Conservation (phyloP, 2,797 vertebrate genomes). For the Nannoperca obscura region DNA sequence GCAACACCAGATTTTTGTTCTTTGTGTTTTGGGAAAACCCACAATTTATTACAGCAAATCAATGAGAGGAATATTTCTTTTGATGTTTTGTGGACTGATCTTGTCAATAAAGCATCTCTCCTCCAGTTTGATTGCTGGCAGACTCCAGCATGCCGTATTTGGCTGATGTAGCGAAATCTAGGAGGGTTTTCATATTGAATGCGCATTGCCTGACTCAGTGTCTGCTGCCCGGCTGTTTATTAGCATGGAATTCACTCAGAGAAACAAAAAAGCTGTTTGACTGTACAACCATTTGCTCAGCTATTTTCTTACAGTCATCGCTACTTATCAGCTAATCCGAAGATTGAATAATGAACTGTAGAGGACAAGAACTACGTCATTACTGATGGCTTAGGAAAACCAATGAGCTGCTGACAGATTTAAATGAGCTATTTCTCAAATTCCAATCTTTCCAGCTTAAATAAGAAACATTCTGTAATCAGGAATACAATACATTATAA, state of each 20-base stretch:
- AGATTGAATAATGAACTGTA: conserved; percentile 33
- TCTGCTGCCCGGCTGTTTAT: conserved; percentile 55
- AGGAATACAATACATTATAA: conserved; percentile 21
- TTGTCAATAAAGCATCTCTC: conserved; percentile 45
- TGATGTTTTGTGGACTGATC: conserved; percentile 39
- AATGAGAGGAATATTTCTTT: conserved; percentile 31
- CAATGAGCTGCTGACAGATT: conserved; percentile 18
- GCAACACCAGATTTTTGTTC: conserved; percentile 23
- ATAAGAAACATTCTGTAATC: background rate
- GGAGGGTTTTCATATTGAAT: conserved; percentile 40
- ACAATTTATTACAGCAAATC: conserved; percentile 28
- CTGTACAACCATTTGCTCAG: conserved; percentile 40
- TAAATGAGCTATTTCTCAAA: conserved; percentile 15
- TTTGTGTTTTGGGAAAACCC: conserved; percentile 31
- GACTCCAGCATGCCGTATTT: conserved; percentile 28
- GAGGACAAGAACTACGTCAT: conserved; percentile 6
- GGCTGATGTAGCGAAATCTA: conserved; percentile 48
- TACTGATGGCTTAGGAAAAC: conserved; percentile 24
- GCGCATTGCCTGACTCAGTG: conserved; percentile 43
- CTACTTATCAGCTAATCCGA: conserved; percentile 8
- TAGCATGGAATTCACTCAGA: conserved; percentile 42
- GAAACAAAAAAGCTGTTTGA: conserved; percentile 48
- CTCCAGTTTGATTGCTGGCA: conserved; percentile 55
- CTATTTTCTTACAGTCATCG: conserved; percentile 48
- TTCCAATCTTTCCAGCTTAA: conserved; percentile 4